Conservation (phyloP, 2,797 vertebrate species). For the Ispidina picta region DNA sequence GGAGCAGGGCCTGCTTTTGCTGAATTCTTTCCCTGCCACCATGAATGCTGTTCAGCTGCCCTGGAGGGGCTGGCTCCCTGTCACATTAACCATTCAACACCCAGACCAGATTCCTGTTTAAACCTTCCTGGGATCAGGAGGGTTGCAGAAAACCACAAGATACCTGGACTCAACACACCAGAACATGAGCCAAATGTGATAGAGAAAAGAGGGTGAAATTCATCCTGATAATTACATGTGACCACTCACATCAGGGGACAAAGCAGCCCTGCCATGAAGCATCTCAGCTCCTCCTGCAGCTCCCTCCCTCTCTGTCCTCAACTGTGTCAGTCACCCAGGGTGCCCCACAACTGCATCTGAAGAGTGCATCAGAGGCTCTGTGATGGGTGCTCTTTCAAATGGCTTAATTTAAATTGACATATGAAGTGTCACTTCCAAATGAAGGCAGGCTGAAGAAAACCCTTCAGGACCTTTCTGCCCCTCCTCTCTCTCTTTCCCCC, state of each 20-base stretch:
- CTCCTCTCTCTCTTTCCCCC: background rate
- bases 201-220: background rate
- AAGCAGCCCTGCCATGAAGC: background rate
- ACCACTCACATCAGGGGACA: background rate
- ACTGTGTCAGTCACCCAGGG: background rate
- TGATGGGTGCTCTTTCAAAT: background rate
- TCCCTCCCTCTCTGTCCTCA: background rate
- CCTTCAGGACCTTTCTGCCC: conserved; percentile 20
- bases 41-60: conserved; percentile 52
- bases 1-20: background rate
- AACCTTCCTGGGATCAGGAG: background rate
- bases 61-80: background rate
- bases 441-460: conserved; percentile 36
- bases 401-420: conserved; percentile 35
- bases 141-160: background rate
- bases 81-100: conserved; percentile 17
- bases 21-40: conserved; percentile 53
- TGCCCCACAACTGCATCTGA: background rate
- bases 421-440: conserved; percentile 48
- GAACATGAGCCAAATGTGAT: background rate
- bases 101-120: background rate
- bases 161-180: background rate
- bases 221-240: background rate
- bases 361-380: background rate
- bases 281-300: background rate